Conservation (phyloP, 2,888 invertebrate genomes). For the Pammene aurita region DNA sequence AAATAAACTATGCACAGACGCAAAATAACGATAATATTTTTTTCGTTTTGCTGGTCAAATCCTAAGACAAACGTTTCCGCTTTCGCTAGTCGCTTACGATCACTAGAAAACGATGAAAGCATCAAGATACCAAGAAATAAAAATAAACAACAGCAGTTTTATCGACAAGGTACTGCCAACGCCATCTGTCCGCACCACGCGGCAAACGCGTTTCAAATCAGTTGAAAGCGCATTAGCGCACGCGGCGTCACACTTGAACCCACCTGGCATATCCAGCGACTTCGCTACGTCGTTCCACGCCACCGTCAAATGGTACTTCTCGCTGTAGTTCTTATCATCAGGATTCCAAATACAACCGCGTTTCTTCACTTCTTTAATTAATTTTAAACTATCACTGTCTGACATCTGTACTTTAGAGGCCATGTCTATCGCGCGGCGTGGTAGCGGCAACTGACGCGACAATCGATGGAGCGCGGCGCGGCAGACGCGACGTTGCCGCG, state of each 20-base stretch:
- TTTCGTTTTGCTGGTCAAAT: too few species aligned
- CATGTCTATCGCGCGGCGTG: constrained; percentile 42
- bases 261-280: constrained; percentile 55
- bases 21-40: not conserved
- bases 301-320: constrained; percentile 49
- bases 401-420: constrained; percentile 40
- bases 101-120: not conserved
- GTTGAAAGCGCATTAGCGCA: constrained; percentile 21
- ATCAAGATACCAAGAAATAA: not conserved
- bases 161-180: not conserved
- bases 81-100: too few species aligned
- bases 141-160: not conserved
- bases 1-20: not conserved
- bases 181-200: constrained; percentile 20
- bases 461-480: constrained; percentile 46
- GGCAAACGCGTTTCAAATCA: not conserved
- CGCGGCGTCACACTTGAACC: constrained; percentile 42
- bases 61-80: too few species aligned
- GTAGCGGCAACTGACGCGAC: constrained; percentile 41
- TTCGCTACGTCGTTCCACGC: constrained; percentile 59
- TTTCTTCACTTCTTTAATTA: constrained; percentile 56
- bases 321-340: constrained; percentile 53
- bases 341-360: constrained; percentile 59
- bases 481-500: constrained; percentile 52
- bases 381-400: constrained; percentile 42